Evolutionary conservation across 1,140 invertebrate species (phyloP).

Genomic region (Anoplophora glabripennis): DNA sequence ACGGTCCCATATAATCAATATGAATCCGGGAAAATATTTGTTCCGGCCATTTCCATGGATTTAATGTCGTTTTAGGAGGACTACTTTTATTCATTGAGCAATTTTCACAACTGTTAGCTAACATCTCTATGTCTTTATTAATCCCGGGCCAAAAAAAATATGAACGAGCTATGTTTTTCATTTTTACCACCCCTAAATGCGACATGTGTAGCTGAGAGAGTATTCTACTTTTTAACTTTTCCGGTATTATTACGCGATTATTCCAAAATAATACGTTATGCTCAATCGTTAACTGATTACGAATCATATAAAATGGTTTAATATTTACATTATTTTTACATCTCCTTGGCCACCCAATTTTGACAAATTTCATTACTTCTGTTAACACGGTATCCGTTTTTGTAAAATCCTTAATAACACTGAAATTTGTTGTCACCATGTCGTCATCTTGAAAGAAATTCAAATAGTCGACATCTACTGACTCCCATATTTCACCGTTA

Average conservation of each 20-base stretch:
- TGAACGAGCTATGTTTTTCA: slow-evolving; percentile 14
- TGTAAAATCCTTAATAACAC: no score
- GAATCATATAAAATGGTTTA: no score
- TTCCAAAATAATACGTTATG: slow-evolving; percentile 5
- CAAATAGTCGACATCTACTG: not conserved
- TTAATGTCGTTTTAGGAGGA: slow-evolving; percentile 10
- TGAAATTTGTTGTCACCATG: no score
- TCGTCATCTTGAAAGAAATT: not conserved
- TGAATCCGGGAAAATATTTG: slow-evolving; percentile 8
- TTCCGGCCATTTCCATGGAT: slow-evolving; percentile 9
- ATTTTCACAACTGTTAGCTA: slow-evolving; percentile 8
- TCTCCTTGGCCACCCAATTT: no score
- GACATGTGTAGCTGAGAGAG: slow-evolving; percentile 3
- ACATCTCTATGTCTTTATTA: slow-evolving; percentile 12
- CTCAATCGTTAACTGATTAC: no score
- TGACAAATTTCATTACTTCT: no score
- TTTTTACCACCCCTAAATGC: slow-evolving; percentile 18
- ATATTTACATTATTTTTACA: no score
- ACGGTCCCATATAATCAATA: slow-evolving; percentile 15
- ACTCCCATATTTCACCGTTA: not conserved
- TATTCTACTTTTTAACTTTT: slow-evolving; percentile 2
- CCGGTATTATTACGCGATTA: slow-evolving; percentile 5
- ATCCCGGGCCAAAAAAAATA: slow-evolving; percentile 13
- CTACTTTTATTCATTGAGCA: slow-evolving; percentile 8
- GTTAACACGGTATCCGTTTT: no score